Base-by-base conservation (phyloP, 2,113 vertebrate species). In the Sarotherodon lohbergeri region DNA sequence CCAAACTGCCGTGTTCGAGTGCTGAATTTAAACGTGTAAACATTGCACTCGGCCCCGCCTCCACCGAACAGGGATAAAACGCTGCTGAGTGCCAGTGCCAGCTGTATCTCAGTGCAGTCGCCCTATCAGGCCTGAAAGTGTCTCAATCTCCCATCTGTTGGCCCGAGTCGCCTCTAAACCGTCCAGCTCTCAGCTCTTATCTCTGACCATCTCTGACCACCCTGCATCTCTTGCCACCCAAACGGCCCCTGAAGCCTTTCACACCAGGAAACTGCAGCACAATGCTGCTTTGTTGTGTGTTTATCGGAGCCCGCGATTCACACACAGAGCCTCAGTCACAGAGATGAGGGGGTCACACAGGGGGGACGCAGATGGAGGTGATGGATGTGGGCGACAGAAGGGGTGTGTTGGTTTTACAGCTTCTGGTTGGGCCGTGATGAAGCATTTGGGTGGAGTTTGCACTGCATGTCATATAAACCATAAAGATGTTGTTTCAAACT, bases 201-300 rank as follows among this genome's bases (percentile, higher is more conserved):
- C 85, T 68, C 56, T 6, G 36, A 55, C 46, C 80, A 17, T 36
- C 76, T 41, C 82, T 22, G 22, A 80, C 84, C 81, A 24, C 68
- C 81, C 71, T 32, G 85, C 73, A 52, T 78, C 73, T 78, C 46
- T 52, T 29, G 73, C 73, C 17, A 52, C 73, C 46, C 73, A 52
- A 52, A 78, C 10, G 4, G 27, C 68, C 81, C 73, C 71, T 54
- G 80, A 41, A 78, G 66, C 81, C 43, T n/a, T 52, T 66, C 36
- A 16, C 57, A 55, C 11, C 86, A 57, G 83, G 84, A 91, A 88
- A 54, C 84, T 17, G 81, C 76, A 32, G 63, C 76, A 91, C 90
- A 91, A 89, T 52, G 90, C 39, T 43, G 81, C 90, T 89, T 91
- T 91, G 90, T 91, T 50, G 56, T 5, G 48, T 19, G 79, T 88